These are phyloP conservation scores for Sphaerodactylus townsendi DNA, from an alignment of 2,113 vertebrate genomes.

Conservation along the genomic window DNA sequence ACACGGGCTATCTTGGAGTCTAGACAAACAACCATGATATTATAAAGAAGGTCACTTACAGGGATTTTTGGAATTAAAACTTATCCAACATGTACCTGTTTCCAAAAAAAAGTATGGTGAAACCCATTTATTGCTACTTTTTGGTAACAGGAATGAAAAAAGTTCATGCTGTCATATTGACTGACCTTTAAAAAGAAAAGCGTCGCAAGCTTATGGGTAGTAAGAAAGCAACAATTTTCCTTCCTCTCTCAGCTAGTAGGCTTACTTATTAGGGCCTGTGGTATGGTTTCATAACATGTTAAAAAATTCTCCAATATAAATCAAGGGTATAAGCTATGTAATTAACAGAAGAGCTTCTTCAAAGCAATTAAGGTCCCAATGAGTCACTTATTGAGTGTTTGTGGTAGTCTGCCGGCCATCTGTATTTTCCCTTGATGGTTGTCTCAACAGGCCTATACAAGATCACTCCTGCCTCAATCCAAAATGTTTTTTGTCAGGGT, in stretches of 20 bases:
- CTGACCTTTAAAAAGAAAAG: conserved; percentile 80
- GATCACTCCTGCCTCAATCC: not conserved
- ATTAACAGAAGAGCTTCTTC: conserved; percentile 9
- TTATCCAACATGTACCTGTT: conserved; percentile 62
- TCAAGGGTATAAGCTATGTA: conserved; percentile 9
- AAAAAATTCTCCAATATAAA: conserved; percentile 38
- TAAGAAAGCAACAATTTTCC: conserved; percentile 60
- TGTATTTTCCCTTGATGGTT: not conserved
- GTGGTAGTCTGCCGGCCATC: not conserved
- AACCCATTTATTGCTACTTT: conserved; percentile 73
- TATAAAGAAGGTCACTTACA: conserved; percentile 68
- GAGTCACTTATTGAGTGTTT: not conserved
- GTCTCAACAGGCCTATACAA: not conserved
- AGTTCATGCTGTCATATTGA: conserved; percentile 75
- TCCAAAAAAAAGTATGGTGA: conserved; percentile 51
- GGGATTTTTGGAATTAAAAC: conserved; percentile 71
- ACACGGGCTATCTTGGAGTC: conserved; percentile 51
- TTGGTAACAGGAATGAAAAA: conserved; percentile 69
- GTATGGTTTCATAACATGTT: conserved; percentile 39
- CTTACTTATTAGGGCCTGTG: conserved; percentile 46
- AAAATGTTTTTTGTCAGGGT: not conserved
- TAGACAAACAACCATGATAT: conserved; percentile 69
- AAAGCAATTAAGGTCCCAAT: conserved; percentile 7
- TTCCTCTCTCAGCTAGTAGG: conserved; percentile 26
- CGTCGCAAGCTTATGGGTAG: conserved; percentile 62